Evolutionary conservation across 2,797 vertebrate genomes (phyloP).

Genomic region (Lepidocolaptes lacrymiger): DNA sequence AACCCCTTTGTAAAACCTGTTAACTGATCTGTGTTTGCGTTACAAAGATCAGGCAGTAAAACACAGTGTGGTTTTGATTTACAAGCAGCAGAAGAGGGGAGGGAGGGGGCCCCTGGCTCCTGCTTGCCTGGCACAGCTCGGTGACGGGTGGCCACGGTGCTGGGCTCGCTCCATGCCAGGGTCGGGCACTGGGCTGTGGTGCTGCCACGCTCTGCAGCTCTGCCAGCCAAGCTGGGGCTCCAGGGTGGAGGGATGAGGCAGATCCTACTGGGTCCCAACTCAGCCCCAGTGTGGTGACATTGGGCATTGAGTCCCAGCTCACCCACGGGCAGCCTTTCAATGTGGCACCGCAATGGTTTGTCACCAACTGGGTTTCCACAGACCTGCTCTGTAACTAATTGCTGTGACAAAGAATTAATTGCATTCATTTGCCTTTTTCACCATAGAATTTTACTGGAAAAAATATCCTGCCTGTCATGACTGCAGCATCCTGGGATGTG

Average conservation of each 20-base stretch:
- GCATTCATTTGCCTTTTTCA: not conserved
- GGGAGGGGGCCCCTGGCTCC: not conserved
- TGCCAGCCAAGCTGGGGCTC: not conserved
- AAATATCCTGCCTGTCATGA: not conserved
- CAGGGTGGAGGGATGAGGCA: too few relatives aligned
- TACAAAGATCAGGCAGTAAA: conserved; percentile 67
- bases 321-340: fast-evolving
- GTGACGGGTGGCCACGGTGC: fast-evolving
- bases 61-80: conserved; percentile 34
- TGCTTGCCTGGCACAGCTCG: not conserved
- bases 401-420: not conserved
- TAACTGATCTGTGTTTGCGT: conserved; percentile 43
- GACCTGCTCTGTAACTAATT: not conserved
- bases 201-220: fast-evolving
- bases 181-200: fast-evolving
- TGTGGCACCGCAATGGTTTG: fast-evolving
- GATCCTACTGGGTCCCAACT: not conserved
- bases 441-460: not conserved
- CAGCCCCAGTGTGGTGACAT: not conserved
- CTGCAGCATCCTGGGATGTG: not conserved
- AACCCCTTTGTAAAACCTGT: not conserved
- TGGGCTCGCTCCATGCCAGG: fast-evolving
- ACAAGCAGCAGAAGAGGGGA: not conserved
- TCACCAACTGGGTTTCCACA: not conserved
- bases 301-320: fast-evolving